Evolutionary conservation across 2,797 vertebrate genomes (phyloP).

Genomic region (Morus bassanus): DNA sequence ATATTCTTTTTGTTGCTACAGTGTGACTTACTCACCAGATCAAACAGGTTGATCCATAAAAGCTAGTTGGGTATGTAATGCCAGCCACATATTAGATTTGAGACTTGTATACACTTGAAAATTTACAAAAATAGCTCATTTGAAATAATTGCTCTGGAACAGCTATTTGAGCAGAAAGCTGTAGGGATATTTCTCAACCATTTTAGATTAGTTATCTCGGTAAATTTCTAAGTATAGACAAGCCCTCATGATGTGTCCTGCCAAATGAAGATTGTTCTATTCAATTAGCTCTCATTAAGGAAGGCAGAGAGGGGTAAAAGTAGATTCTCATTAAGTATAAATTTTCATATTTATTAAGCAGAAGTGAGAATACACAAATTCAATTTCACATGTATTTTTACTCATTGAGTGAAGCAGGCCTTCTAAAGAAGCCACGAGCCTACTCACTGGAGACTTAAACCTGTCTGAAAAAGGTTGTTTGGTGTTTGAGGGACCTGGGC

Average conservation of each 20-base stretch:
- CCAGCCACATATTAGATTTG: conserved; percentile 34
- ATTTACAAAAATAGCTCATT: conserved; percentile 62
- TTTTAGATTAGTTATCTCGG: conserved; percentile 48
- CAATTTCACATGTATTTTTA: not conserved
- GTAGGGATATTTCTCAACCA: conserved; percentile 55
- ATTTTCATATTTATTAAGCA: conserved; percentile 47
- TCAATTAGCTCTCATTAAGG: conserved; percentile 41
- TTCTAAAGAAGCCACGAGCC: not conserved
- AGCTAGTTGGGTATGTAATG: not conserved
- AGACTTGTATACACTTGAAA: conserved; percentile 61
- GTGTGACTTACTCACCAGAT: not conserved
- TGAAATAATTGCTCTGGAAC: conserved; percentile 56
- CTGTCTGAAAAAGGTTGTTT: not conserved
- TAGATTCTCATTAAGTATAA: conserved; percentile 35
- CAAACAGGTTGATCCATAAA: conserved; percentile 24
- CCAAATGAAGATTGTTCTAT: conserved; percentile 36
- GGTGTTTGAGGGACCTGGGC: not conserved
- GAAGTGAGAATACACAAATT: conserved; percentile 9
- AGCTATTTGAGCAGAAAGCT: conserved; percentile 57
- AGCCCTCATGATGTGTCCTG: conserved; percentile 4
- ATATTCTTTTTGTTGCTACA: not conserved
- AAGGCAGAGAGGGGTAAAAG: conserved; percentile 22
- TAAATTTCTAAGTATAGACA: conserved; percentile 60
- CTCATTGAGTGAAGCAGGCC: not conserved
- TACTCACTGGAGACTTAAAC: not conserved